These are phyloP conservation scores for Avahi laniger DNA, from an alignment of 2,797 vertebrate genomes.

Conservation along the genomic window DNA sequence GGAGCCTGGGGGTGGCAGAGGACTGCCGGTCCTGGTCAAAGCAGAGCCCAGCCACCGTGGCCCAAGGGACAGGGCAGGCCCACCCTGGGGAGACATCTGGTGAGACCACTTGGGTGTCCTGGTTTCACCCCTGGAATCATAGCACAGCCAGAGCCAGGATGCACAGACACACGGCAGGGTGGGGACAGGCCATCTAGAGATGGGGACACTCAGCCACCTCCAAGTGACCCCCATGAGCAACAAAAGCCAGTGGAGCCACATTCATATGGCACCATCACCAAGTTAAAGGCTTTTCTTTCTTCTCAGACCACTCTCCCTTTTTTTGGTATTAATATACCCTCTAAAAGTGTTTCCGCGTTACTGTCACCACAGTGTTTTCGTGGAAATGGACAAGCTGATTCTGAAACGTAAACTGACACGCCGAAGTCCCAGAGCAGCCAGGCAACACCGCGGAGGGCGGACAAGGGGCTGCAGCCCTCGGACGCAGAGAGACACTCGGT, in stretches of 20 bases:
- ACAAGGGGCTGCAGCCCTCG: background rate
- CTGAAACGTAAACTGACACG: background rate
- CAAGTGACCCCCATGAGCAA: background rate
- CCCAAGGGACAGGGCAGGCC: background rate
- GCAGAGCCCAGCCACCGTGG: background rate
- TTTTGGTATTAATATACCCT: background rate
- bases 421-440: no score
- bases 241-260: background rate
- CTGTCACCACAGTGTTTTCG: fast-evolving
- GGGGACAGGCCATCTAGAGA: fast-evolving
- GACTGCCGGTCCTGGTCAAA: fast-evolving
- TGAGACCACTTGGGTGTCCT: background rate
- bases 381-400: background rate
- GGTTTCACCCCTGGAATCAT: background rate
- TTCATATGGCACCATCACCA: fast-evolving
- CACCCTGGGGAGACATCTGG: fast-evolving
- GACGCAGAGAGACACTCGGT: background rate
- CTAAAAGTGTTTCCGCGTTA: background rate
- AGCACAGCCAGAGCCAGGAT: background rate
- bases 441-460: fast-evolving
- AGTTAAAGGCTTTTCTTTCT: background rate
- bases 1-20: no score
- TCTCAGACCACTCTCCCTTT: no score
- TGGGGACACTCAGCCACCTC: fast-evolving
- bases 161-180: fast-evolving